phyloP scores from a whole-genome alignment of 2,888 invertebrate species.

The Colostygia pectinataria region DNA sequence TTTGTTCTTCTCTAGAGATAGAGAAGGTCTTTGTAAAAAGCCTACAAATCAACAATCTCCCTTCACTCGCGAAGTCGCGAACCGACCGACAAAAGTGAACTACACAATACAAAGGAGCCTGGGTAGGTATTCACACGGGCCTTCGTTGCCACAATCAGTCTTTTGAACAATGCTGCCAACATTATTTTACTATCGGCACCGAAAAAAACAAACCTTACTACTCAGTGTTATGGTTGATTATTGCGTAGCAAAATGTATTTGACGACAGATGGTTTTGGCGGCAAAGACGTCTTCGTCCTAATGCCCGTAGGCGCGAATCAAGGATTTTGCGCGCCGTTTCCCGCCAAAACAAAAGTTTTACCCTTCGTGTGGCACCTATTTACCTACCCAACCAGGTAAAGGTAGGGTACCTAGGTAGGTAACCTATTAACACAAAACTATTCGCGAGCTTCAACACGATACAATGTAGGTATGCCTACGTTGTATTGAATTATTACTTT shows the following conservation, averaged over 20 bases:
- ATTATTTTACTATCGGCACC: conserved; percentile 20
- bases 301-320: conserved; percentile 47
- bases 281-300: conserved; percentile 34
- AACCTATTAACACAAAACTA: too few species aligned
- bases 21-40: conserved; percentile 1
- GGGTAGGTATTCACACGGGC: conserved; percentile 34
- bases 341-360: conserved; percentile 42
- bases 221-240: conserved; percentile 2
- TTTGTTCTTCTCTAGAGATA: too few species aligned
- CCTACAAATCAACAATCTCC: conserved; percentile 28
- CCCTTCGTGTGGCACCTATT: conserved; percentile 33
- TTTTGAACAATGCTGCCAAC: conserved; percentile 40
- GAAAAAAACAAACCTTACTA: conserved; percentile 12
- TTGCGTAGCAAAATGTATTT: conserved; percentile 1
- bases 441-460: too few species aligned
- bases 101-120: conserved; percentile 30
- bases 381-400: too few species aligned
- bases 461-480: too few species aligned
- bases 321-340: conserved; percentile 44
- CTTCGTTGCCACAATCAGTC: conserved; percentile 50
- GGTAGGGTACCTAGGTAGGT: too few species aligned
- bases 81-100: conserved; percentile 28
- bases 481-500: too few species aligned
- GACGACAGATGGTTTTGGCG: conserved; percentile 31
- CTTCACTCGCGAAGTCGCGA: conserved; percentile 22